Conservation (phyloP, 1,140 invertebrate species). For the Planococcus citri region DNA sequence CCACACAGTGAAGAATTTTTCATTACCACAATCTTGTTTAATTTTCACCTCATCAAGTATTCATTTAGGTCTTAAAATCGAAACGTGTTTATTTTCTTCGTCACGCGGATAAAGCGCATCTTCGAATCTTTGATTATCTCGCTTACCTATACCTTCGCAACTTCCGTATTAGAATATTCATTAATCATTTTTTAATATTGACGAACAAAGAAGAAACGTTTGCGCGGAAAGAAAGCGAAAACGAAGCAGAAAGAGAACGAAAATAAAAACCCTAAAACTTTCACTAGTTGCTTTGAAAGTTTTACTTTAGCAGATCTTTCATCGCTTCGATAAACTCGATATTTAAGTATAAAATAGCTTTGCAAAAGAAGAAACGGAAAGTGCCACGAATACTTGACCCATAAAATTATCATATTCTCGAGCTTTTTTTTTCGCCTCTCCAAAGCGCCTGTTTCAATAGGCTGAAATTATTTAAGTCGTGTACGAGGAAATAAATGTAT, state of each 20-base stretch:
- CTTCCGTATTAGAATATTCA: neutral
- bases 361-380: neutral
- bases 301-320: neutral
- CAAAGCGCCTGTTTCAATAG: neutral
- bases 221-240: neutral
- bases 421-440: neutral
- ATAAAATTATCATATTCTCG: neutral
- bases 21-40: neutral
- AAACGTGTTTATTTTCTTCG: too few species aligned
- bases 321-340: neutral
- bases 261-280: neutral
- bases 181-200: neutral
- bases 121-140: neutral
- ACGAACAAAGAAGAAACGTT: too few species aligned
- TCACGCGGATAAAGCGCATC: too few species aligned
- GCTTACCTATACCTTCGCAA: neutral
- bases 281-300: conserved; percentile 7
- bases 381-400: conserved; percentile 5
- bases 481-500: too few species aligned
- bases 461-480: too few species aligned
- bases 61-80: neutral
- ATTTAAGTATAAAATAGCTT: neutral
- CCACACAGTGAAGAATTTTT: neutral
- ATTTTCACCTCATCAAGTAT: neutral
- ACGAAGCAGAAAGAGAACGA: neutral